Evolutionary conservation across 2,113 vertebrate genomes (phyloP).

Genomic region (Gorsachius goisagi): DNA sequence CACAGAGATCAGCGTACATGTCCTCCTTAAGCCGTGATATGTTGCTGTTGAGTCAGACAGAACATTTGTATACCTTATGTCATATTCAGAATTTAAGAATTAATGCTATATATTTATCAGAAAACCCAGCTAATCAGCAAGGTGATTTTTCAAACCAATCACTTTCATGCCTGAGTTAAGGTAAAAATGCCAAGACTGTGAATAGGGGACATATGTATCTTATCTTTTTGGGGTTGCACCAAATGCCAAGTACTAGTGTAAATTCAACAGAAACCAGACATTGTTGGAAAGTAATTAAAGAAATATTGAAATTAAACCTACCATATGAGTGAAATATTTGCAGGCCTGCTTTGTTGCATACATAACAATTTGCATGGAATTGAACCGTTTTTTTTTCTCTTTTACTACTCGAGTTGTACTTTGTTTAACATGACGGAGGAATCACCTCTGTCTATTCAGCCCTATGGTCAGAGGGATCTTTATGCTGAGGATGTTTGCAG

Average conservation of each 20-base stretch:
- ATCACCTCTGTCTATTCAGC: neutral
- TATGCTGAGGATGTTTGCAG: neutral
- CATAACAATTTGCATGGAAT: slow-evolving; percentile 59
- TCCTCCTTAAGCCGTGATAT: slow-evolving; percentile 70
- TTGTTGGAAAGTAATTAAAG: slow-evolving; percentile 78
- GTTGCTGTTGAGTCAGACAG: slow-evolving; percentile 57
- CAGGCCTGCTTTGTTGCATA: slow-evolving; percentile 57
- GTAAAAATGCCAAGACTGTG: slow-evolving; percentile 79
- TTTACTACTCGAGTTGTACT: neutral
- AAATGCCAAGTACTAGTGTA: slow-evolving; percentile 74
- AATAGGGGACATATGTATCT: slow-evolving; percentile 78
- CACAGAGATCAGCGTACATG: slow-evolving; percentile 42
- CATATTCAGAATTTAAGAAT: slow-evolving; percentile 69
- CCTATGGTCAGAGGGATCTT: neutral
- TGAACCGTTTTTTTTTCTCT: neutral
- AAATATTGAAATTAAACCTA: slow-evolving; percentile 78
- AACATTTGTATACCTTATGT: slow-evolving; percentile 66
- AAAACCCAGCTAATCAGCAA: slow-evolving; percentile 72
- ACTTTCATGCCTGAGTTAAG: slow-evolving; percentile 63
- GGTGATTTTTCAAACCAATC: slow-evolving; percentile 74
- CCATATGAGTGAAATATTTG: slow-evolving; percentile 71
- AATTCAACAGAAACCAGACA: slow-evolving; percentile 79
- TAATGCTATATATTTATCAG: slow-evolving; percentile 62
- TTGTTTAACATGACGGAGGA: neutral
- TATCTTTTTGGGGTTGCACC: slow-evolving; percentile 76